Conservation (phyloP, 2,888 invertebrate genomes). For the Hypercompe scribonia region DNA sequence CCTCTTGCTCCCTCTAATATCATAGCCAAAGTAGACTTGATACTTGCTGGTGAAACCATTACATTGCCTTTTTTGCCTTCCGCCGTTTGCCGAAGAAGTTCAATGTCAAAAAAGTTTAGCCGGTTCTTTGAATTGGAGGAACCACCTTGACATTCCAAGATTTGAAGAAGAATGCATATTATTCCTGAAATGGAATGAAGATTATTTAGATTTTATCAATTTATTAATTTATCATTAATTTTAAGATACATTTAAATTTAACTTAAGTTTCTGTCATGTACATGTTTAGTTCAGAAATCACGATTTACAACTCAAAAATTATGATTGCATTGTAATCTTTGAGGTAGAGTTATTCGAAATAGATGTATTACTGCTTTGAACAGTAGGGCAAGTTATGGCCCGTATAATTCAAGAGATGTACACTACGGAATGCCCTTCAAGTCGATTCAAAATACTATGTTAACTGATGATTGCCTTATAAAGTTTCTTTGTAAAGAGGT, state of each 20-base stretch:
- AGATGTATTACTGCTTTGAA: too few relatives aligned
- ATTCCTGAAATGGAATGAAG: conserved; percentile 44
- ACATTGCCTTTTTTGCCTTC: conserved; percentile 84
- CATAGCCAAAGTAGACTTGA: conserved; percentile 88
- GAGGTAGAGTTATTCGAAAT: too few relatives aligned
- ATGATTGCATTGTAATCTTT: too few relatives aligned
- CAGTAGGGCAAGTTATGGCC: too few relatives aligned
- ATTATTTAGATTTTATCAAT: not conserved
- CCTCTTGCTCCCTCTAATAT: conserved; percentile 88
- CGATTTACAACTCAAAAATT: too few relatives aligned
- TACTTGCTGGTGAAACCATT: conserved; percentile 89
- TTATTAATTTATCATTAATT: too few relatives aligned
- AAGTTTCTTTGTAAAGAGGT: too few relatives aligned
- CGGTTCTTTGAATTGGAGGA: conserved; percentile 58
- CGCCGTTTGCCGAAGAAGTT: conserved; percentile 79
- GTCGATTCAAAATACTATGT: too few relatives aligned
- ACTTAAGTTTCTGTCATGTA: not conserved
- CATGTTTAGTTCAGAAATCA: too few relatives aligned
- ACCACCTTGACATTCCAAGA: conserved; percentile 53
- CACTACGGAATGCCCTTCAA: too few relatives aligned
- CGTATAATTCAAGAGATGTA: too few relatives aligned
- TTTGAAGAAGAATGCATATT: conserved; percentile 54
- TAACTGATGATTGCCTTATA: too few relatives aligned
- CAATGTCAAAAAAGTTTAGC: conserved; percentile 86
- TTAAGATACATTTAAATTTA: not conserved